Conservation (phyloP, 2,797 vertebrate species). For the Gadopsis bispinosus region DNA sequence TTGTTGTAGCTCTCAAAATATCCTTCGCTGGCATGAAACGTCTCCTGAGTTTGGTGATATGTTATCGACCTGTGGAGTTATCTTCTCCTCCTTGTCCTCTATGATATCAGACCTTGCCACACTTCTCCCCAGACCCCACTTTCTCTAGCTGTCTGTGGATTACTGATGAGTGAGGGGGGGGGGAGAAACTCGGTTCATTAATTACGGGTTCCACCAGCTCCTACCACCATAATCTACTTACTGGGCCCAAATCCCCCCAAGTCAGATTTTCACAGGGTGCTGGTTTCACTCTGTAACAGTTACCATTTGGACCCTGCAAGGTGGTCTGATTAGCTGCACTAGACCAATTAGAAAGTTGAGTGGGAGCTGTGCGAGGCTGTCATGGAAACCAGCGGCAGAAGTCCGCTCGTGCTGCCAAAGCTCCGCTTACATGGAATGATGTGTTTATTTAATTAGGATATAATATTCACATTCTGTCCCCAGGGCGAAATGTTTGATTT, state of each 20-base stretch:
- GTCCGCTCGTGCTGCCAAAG: slow-evolving; percentile 31
- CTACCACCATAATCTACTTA: slow-evolving; percentile 91
- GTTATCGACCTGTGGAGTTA: slow-evolving; percentile 3
- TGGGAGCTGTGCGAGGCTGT: slow-evolving; percentile 56
- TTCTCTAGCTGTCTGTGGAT: slow-evolving; percentile 74
- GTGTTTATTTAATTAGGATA: slow-evolving; percentile 66
- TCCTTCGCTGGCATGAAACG: slow-evolving; percentile 1
- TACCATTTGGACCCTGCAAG: slow-evolving; percentile 76
- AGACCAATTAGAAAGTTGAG: slow-evolving; percentile 80
- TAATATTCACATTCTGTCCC: slow-evolving; percentile 40
- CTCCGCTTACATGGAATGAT: slow-evolving; percentile 51
- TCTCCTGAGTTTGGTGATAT: not conserved
- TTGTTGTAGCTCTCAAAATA: not conserved
- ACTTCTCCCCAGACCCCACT: slow-evolving; percentile 33
- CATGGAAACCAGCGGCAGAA: slow-evolving; percentile 64
- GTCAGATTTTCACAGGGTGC: slow-evolving; percentile 86
- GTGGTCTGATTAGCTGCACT: slow-evolving; percentile 81
- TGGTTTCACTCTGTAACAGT: slow-evolving; percentile 90
- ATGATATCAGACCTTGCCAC: slow-evolving; percentile 59
- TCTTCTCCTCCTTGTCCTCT: slow-evolving; percentile 32
- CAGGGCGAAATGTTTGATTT: slow-evolving; percentile 28
- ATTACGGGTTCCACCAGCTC: slow-evolving; percentile 86
- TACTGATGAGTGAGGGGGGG: slow-evolving; percentile 55
- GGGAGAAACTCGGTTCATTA: slow-evolving; percentile 72
- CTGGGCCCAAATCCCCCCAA: slow-evolving; percentile 80